These are phyloP conservation scores for Diarsia dahlii DNA, from an alignment of 2,888 invertebrate genomes.

Conservation along the genomic window DNA sequence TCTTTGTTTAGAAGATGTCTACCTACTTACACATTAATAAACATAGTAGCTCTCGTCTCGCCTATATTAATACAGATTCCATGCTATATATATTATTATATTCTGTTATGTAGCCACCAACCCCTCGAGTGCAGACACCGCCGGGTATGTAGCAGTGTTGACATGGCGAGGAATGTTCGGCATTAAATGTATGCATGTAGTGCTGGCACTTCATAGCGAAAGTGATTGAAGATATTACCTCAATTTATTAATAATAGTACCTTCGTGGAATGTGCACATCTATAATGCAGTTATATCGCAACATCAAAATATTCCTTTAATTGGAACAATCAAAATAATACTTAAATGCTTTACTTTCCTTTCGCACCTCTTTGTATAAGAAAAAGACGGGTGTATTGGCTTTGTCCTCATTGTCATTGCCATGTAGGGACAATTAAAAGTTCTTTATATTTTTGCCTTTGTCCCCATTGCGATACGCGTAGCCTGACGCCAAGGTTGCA, in stretches of 20 bases:
- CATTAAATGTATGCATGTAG: conserved; percentile 38
- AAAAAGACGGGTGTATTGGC: not conserved
- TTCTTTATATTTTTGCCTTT: too few relatives aligned
- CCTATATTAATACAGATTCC: not conserved
- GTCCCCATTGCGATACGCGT: too few relatives aligned
- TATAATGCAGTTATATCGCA: not conserved
- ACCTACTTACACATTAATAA: not conserved
- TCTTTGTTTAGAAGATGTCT: not conserved
- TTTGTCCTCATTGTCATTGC: too few relatives aligned
- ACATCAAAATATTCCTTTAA: not conserved
- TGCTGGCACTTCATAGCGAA: conserved; percentile 49
- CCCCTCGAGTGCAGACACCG: conserved; percentile 2
- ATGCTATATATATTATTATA: not conserved
- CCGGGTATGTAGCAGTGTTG: not conserved
- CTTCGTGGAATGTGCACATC: not conserved
- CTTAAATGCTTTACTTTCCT: not conserved
- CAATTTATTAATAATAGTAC: not conserved
- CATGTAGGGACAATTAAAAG: too few relatives aligned
- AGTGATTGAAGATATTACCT: conserved; percentile 29
- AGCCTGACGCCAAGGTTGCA: too few relatives aligned
- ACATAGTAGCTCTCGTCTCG: not conserved
- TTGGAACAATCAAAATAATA: not conserved
- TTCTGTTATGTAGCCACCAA: conserved; percentile 1
- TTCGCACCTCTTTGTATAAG: not conserved
- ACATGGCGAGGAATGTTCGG: conserved; percentile 43